Conservation (phyloP, 1,140 invertebrate species). For the Holcopasites calliopsidis region DNA sequence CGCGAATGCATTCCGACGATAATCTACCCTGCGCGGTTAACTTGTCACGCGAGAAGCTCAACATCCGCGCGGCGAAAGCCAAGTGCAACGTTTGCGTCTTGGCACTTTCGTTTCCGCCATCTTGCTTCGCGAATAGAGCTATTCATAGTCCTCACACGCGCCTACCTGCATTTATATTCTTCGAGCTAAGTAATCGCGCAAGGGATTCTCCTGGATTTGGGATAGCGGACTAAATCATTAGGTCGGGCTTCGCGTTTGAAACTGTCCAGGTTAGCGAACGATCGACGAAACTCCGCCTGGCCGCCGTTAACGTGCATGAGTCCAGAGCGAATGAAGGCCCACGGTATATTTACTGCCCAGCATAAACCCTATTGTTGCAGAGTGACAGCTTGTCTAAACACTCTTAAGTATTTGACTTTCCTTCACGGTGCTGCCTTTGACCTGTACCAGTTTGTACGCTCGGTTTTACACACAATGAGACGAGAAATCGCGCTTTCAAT, state of each 20-base stretch:
- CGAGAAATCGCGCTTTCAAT: conserved; percentile 59
- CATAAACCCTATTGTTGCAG: conserved; percentile 64
- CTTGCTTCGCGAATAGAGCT: too few species aligned
- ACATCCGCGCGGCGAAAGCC: not conserved
- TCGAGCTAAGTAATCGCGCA: too few species aligned
- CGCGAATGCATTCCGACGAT: conserved; percentile 23
- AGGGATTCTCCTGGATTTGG: too few species aligned
- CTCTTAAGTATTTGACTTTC: conserved; percentile 67
- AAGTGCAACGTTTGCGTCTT: not conserved
- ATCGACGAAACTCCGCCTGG: not conserved
- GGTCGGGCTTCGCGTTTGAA: not conserved
- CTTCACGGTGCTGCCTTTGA: conserved; percentile 11
- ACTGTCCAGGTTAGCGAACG: not conserved
- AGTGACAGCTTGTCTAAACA: conserved; percentile 74
- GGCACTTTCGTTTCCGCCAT: not conserved
- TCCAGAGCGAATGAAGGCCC: not conserved
- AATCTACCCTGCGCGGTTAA: conserved; percentile 25
- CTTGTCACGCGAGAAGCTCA: not conserved
- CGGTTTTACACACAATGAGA: conserved; percentile 63
- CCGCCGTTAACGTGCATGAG: not conserved
- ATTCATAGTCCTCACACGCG: too few species aligned
- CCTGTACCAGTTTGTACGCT: conserved; percentile 28
- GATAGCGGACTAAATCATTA: too few species aligned
- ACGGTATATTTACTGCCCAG: conserved; percentile 54
- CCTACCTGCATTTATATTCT: too few species aligned